Evolutionary conservation across 2,797 vertebrate species (phyloP).

Genomic region (Brachymystax lenok): DNA sequence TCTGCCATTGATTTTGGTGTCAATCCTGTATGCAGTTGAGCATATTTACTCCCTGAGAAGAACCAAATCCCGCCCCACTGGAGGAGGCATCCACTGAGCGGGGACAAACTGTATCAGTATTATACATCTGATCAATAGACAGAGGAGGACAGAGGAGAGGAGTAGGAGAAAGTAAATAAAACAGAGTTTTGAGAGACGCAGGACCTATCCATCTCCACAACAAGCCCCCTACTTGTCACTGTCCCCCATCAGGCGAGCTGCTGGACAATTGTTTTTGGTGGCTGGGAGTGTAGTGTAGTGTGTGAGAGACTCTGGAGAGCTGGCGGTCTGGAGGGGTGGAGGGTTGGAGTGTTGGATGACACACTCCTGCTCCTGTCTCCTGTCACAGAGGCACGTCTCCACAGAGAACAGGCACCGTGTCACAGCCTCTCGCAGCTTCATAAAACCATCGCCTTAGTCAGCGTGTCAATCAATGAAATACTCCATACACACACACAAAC

Average conservation of each 20-base stretch:
- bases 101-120: conserved; percentile 24
- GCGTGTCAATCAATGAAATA: conserved; percentile 61
- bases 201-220: conserved; percentile 50
- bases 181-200: conserved; percentile 54
- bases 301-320: conserved; percentile 23
- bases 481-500: conserved; percentile 12
- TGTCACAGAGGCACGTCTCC: conserved; percentile 66
- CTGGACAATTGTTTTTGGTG: conserved; percentile 44
- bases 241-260: conserved; percentile 38
- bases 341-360: conserved; percentile 52
- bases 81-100: conserved; percentile 8
- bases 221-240: conserved; percentile 42
- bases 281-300: conserved; percentile 20
- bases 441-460: conserved; percentile 61
- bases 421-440: conserved; percentile 66
- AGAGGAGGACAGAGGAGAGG: conserved; percentile 27
- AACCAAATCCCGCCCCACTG: not conserved
- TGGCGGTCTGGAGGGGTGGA: conserved; percentile 12
- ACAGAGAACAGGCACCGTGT: conserved; percentile 65
- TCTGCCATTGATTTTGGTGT: not conserved
- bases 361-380: conserved; percentile 60
- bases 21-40: not conserved
- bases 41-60: not conserved
- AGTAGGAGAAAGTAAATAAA: conserved; percentile 43
- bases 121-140: conserved; percentile 53